These are phyloP conservation scores for Drosophila sordidapex DNA, from an alignment of 2,888 invertebrate species.

Conservation along the genomic window DNA sequence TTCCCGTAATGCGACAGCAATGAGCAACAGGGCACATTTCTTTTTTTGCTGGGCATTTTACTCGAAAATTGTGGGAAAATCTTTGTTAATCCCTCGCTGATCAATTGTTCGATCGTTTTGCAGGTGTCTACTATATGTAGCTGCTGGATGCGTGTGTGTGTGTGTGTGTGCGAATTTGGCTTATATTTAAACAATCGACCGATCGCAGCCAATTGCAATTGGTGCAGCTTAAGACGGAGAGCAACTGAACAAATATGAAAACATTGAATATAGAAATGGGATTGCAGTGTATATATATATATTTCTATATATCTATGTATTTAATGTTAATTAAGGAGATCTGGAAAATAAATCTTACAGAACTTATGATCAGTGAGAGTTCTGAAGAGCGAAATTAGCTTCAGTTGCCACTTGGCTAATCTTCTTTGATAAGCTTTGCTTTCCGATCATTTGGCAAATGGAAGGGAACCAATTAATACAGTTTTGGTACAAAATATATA, in stretches of 20 bases:
- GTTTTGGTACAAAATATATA: too few relatives aligned
- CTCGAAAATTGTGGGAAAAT: conserved; percentile 76
- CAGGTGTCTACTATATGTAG: conserved; percentile 54
- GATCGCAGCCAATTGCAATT: conserved; percentile 39
- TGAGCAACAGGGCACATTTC: conserved; percentile 20
- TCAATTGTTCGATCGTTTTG: conserved; percentile 68
- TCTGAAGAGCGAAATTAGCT: not conserved
- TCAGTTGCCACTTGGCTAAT: too few relatives aligned
- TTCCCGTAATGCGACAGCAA: conserved; percentile 31
- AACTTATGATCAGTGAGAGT: not conserved
- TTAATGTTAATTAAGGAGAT: not conserved
- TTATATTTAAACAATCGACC: conserved; percentile 36
- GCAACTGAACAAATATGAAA: conserved; percentile 12
- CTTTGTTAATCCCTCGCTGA: conserved; percentile 68
- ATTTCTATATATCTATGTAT: not conserved
- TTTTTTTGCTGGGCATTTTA: conserved; percentile 22
- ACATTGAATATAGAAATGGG: conserved; percentile 12
- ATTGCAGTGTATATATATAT: not conserved
- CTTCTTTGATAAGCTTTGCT: not conserved
- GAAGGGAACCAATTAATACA: too few relatives aligned
- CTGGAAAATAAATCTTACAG: not conserved
- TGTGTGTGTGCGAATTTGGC: conserved; percentile 24
- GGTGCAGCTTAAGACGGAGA: conserved; percentile 3
- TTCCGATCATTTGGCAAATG: not conserved
- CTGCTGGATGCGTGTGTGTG: not conserved